A percentile compares a stretch with the other conserved stretches of the same genome.
These are phyloP conservation scores for Aleiodes leptofemur DNA, from an alignment of 2,888 invertebrate genomes.

Conservation along the genomic window DNA sequence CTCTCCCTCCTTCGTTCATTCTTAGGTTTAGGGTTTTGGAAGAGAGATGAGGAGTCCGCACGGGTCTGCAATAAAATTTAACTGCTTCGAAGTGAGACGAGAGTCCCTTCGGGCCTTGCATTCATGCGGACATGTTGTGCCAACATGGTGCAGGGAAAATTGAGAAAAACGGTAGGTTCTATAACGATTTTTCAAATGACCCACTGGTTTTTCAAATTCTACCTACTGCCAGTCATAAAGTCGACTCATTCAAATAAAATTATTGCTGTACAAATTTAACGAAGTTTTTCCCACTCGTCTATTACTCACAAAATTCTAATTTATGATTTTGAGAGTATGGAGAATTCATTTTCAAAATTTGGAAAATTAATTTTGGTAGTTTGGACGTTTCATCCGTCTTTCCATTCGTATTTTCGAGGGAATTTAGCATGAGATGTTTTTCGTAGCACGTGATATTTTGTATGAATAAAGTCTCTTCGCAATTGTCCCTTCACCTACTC, in stretches of 20 bases:
- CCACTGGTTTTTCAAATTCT: constrained; percentile 15
- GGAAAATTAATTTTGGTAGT: no score
- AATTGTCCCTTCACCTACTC: no score
- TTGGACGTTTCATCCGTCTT: no score
- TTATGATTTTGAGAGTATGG: no score
- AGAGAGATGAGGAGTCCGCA: constrained; percentile 34
- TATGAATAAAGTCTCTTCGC: no score
- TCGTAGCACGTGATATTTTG: no score
- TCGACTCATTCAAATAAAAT: constrained; percentile 7
- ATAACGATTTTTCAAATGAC: constrained; percentile 38
- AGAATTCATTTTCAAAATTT: no score
- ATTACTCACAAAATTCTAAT: no score
- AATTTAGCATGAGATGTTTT: no score
- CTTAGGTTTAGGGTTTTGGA: neutral
- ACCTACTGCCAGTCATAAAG: constrained; percentile 16
- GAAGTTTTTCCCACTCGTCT: no score
- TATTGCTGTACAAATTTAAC: constrained; percentile 9
- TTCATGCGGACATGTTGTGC: constrained; percentile 59
- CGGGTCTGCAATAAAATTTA: constrained; percentile 70
- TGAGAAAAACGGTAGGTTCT: constrained; percentile 42
- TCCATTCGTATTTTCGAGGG: no score
- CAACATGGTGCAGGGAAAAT: constrained; percentile 49
- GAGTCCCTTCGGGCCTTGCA: constrained; percentile 51
- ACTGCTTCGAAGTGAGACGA: constrained; percentile 61
- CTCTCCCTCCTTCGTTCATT: neutral